Conservation (phyloP, 2,113 vertebrate genomes). For the Pterocles gutturalis region DNA sequence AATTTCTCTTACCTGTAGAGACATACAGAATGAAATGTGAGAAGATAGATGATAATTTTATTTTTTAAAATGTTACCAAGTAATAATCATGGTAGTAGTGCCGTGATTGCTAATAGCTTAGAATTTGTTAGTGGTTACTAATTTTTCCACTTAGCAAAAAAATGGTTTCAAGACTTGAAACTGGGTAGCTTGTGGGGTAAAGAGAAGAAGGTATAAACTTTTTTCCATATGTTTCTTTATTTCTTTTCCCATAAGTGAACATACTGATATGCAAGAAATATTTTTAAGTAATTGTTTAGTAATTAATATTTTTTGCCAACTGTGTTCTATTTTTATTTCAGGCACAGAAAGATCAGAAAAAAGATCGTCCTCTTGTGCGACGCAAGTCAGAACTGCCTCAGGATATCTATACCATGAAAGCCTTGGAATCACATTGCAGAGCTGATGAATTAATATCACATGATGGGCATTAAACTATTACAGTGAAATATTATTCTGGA, state of each 20-base stretch:
- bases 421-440: slow-evolving; percentile 93
- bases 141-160: background rate
- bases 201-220: background rate
- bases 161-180: background rate
- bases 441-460: slow-evolving; percentile 91
- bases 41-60: background rate
- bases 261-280: background rate
- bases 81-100: background rate
- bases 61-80: background rate
- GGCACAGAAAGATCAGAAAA: slow-evolving; percentile 89
- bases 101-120: background rate
- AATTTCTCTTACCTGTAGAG: background rate
- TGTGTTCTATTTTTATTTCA: slow-evolving; percentile 71
- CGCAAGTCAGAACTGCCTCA: slow-evolving; percentile 98
- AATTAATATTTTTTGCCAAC: background rate
- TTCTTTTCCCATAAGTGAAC: background rate
- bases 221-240: background rate
- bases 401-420: slow-evolving; percentile 95
- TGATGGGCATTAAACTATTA: slow-evolving; percentile 89
- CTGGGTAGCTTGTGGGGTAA: background rate
- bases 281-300: background rate
- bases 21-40: background rate
- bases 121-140: background rate
- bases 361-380: slow-evolving; percentile 89
- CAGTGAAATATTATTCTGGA: slow-evolving; percentile 68